Conservation (phyloP, 2,888 invertebrate genomes). For the Nemoura dubitans region DNA sequence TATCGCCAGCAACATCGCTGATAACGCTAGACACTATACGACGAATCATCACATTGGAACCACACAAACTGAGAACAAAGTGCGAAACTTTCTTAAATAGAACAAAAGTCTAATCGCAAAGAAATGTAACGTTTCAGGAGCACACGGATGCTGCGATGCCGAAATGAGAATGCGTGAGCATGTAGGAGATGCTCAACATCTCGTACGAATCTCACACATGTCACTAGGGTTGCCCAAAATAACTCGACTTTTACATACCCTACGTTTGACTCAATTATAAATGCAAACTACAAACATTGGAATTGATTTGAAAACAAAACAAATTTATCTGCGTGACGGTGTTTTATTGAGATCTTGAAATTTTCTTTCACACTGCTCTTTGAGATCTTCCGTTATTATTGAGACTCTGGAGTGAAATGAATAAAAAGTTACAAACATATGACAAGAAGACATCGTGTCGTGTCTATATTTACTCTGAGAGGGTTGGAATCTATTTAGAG, state of each 20-base stretch:
- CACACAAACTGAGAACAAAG: background rate
- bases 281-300: background rate
- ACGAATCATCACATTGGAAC: background rate
- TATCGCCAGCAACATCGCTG: background rate
- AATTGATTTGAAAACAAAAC: too few species aligned
- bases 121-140: background rate
- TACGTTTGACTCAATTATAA: background rate
- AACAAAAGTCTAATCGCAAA: background rate
- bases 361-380: too few species aligned
- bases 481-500: background rate
- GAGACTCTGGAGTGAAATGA: background rate
- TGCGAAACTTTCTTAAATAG: background rate
- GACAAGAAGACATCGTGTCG: background rate
- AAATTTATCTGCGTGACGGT: background rate
- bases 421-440: background rate
- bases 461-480: background rate
- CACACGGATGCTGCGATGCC: background rate
- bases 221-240: constrained; percentile 12
- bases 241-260: background rate
- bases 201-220: background rate
- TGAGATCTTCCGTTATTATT: background rate
- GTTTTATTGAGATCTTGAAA: background rate
- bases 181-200: background rate
- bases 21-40: background rate
- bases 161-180: background rate